phyloP scores from a whole-genome alignment of 2,888 invertebrate genomes.

The Mythimna lalbum region DNA sequence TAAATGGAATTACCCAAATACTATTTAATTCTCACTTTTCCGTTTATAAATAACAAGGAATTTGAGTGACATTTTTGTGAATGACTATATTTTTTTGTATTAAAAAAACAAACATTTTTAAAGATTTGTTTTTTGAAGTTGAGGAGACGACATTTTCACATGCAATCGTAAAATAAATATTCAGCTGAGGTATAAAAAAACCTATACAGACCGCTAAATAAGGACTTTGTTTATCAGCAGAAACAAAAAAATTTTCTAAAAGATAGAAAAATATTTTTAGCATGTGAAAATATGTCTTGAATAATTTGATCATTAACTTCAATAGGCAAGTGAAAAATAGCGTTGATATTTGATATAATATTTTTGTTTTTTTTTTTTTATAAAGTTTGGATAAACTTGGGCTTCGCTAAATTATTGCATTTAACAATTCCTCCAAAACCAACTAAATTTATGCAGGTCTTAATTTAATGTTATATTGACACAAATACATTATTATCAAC shows the following conservation, averaged over 20 bases:
- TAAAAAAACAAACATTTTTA: not conserved
- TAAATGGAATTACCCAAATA: conserved; percentile 52
- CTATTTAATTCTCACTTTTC: conserved; percentile 56
- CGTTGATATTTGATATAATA: conserved; percentile 6
- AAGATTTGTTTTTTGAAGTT: not conserved
- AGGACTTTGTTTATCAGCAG: not conserved
- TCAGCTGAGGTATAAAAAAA: not conserved
- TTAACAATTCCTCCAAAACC: conserved; percentile 38
- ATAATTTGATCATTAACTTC: not conserved
- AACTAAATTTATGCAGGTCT: conserved; percentile 35
- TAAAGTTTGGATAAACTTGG: conserved; percentile 6
- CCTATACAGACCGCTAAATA: not conserved
- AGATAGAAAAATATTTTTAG: conserved; percentile 1
- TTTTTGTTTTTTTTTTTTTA: conserved; percentile 14
- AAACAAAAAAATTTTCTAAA: not conserved
- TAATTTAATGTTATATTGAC: conserved; percentile 31
- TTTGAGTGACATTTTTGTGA: conserved; percentile 23
- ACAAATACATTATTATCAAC: conserved; percentile 42
- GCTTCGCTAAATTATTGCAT: conserved; percentile 21
- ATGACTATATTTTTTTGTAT: conserved; percentile 5
- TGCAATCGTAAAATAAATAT: not conserved
- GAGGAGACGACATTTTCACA: conserved; percentile 5
- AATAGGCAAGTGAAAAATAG: conserved; percentile 28
- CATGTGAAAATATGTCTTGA: conserved; percentile 18
- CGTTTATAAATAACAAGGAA: conserved; percentile 28